Evolutionary conservation across 2,888 invertebrate species (phyloP).

Genomic region (Bimastos eiseni): DNA sequence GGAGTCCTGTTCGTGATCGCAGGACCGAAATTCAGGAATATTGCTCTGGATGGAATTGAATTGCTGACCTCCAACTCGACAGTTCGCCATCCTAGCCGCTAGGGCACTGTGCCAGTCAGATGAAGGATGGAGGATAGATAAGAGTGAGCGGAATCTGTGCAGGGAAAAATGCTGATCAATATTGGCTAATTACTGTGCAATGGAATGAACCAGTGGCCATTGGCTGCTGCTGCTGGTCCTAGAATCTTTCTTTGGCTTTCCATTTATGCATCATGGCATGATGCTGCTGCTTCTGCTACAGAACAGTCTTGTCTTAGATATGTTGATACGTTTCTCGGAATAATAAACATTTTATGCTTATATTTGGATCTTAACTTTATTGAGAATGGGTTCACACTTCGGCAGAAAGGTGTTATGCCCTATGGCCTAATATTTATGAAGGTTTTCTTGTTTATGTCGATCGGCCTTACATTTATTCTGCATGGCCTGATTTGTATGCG

Average conservation of each 20-base stretch:
- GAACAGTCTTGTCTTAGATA: not conserved
- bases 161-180: not conserved
- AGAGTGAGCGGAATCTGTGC: not conserved
- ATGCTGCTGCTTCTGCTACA: not conserved
- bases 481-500: not conserved
- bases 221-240: not conserved
- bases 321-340: not conserved
- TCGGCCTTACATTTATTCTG: not conserved
- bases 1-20: not conserved
- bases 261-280: not conserved
- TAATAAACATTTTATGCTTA: not conserved
- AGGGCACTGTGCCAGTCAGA: not conserved
- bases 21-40: not conserved
- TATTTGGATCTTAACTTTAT: not conserved
- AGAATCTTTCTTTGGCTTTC: not conserved
- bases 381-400: not conserved
- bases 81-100: not conserved
- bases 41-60: not conserved
- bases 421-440: slow-evolving; percentile 13
- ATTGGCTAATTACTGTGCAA: not conserved
- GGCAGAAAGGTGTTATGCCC: not conserved
- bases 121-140: not conserved
- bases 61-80: not conserved
- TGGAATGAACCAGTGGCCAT: not conserved
- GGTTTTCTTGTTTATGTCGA: not conserved